Percentiles rank a stretch among this genome's conserved stretches.
These are phyloP conservation scores for Urocyon cinereoargenteus DNA, from an alignment of 2,797 vertebrate genomes.

Conservation along the genomic window DNA sequence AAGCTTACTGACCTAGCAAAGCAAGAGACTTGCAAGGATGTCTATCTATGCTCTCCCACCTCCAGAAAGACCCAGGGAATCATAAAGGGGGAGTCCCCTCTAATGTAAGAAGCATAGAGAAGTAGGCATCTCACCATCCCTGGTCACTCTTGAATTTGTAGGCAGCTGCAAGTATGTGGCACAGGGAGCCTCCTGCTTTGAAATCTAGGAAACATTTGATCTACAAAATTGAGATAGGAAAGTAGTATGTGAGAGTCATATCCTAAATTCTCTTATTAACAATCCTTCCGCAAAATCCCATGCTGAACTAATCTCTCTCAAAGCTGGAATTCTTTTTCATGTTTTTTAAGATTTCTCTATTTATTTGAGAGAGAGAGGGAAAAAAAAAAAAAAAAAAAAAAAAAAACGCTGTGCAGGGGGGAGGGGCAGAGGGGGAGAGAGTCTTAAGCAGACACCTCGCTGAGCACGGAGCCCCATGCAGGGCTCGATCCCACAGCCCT, in stretches of 20 bases:
- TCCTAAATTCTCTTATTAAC: constrained; percentile 40
- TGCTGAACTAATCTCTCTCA: constrained; percentile 18
- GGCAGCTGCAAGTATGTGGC: constrained; percentile 97
- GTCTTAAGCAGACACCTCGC: neutral
- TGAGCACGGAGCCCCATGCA: neutral
- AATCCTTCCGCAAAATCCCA: constrained; percentile 15
- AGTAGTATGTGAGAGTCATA: constrained; percentile 51
- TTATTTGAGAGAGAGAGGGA: neutral
- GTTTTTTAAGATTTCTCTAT: neutral
- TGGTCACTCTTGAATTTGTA: constrained; percentile 99
- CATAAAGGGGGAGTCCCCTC: neutral
- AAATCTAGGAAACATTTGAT: constrained; percentile 99
- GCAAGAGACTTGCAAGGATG: constrained; percentile 47
- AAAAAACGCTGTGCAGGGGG: neutral
- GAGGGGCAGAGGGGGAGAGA: neutral
- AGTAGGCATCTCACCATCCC: constrained; percentile 93
- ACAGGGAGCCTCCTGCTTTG: constrained; percentile 97
- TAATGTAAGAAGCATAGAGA: constrained; percentile 42
- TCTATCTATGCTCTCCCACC: neutral
- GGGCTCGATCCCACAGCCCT: neutral
- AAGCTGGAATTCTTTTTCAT: constrained; percentile 11
- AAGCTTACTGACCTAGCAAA: constrained; percentile 19
- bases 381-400: neutral
- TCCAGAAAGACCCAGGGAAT: constrained; percentile 35
- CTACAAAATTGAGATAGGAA: constrained; percentile 86